Base-by-base conservation (phyloP, 2,888 invertebrate genomes). In the Mechanitis messenoides region DNA sequence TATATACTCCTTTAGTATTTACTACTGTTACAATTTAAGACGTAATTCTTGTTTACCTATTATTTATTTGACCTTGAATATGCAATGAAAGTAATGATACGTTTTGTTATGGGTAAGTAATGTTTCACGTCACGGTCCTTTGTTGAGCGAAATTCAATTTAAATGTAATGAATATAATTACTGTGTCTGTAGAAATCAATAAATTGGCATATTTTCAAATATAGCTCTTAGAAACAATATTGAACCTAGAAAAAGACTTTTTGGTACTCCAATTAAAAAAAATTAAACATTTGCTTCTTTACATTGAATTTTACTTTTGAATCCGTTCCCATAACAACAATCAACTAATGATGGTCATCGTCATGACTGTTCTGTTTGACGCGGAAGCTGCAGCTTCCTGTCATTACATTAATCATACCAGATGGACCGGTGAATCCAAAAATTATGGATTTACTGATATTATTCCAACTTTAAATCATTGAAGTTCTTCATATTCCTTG, bases 341-440 rank as follows among this genome's bases (percentile, higher is more conserved):
- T 60, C 56, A 45, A 53, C 31, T 70, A 70, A 72, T 71, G 67
- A 72, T 67, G 68, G 71, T 72, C 58, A 65, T 66, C 58, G 59
- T 56, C 59, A 61, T 67, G 67, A 70, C 71, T 65, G 69, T 65
- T 62, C 56, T 56, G 58, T 68, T 64, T 60, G 59, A 69, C 70
- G 67, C 72, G 72, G 72, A 72, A 71, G 66, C 70, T 33, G 42
- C 53, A 56, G 66, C 58, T 72, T 72, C 72, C 72, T 72, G 72
- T 69, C 70, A 72, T 72, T 71, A 72, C n/a, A 62, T 55, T 69
- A 68, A 69, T 69, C 63, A 66, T 54, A 57, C 46, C 42, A 38
- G 38, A 59, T 60, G 47, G 38, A 20, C 38, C 53, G 53, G 35
- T 58, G 45, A 7, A 58, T 58, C 53, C 58, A 35, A 58, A 58